Percentiles rank a stretch among this genome's conserved stretches.
These are phyloP conservation scores for Ashinkailepas kermadecensis DNA, from an alignment of 2,888 invertebrate species.

Conservation along the genomic window DNA sequence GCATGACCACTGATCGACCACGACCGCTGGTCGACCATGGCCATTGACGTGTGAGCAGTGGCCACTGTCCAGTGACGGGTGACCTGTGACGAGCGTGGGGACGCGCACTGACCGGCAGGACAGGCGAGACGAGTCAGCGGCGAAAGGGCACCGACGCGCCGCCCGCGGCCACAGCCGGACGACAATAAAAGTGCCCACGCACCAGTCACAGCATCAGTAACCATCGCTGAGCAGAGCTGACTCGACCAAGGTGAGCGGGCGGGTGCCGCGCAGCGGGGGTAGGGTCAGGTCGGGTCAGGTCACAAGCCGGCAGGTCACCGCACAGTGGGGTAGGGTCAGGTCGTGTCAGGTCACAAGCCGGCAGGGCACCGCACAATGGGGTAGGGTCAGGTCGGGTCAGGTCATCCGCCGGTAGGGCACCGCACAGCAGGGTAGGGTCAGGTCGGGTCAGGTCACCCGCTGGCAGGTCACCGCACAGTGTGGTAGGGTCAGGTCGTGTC, in stretches of 20 bases:
- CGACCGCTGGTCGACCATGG: too few species aligned
- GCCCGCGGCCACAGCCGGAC: too few species aligned
- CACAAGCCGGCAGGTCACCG: background rate
- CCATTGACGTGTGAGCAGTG: too few species aligned
- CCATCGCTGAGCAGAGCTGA: background rate
- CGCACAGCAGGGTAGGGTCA: background rate
- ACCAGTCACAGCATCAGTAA: background rate
- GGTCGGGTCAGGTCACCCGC: too few species aligned
- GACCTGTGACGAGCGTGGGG: too few species aligned
- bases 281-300: background rate
- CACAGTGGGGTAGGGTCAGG: background rate
- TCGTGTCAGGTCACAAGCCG: background rate
- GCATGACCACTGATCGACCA: too few species aligned
- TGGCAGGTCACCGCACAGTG: too few species aligned
- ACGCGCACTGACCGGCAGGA: too few species aligned
- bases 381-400: background rate
- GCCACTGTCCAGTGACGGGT: too few species aligned
- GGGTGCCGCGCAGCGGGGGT: background rate
- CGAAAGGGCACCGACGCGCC: too few species aligned
- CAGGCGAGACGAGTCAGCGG: too few species aligned
- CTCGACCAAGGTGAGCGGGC: conserved; percentile 9
- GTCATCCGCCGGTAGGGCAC: background rate
- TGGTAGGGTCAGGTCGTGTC: background rate
- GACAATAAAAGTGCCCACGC: background rate
- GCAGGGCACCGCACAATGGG: background rate